Percentiles rank a stretch among this genome's conserved stretches.
phyloP scores from a whole-genome alignment of 2,888 invertebrate species.

The Tachina lurida region DNA sequence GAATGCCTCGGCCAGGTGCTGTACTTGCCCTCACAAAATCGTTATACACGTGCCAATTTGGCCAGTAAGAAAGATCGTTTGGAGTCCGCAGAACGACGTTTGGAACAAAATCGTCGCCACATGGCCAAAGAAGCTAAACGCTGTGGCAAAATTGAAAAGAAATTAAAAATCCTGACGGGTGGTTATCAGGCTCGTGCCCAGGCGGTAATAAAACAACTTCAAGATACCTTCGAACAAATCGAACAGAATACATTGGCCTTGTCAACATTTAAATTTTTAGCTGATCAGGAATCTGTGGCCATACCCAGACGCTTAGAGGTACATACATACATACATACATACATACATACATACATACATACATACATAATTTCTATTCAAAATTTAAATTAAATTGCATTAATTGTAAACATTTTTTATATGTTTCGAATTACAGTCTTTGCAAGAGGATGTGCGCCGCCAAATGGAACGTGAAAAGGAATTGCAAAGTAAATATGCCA shows the following conservation, averaged over 20 bases:
- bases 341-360: too few relatives aligned
- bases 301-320: slow-evolving; percentile 95
- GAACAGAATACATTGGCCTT: slow-evolving; percentile 95
- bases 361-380: slow-evolving; percentile 66
- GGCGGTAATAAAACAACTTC: slow-evolving; percentile 92
- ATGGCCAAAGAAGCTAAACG: slow-evolving; percentile 98
- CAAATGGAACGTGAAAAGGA: slow-evolving; percentile 95
- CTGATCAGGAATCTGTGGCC: slow-evolving; percentile 94
- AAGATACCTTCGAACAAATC: slow-evolving; percentile 93
- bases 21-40: slow-evolving; percentile 94
- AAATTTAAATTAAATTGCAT: background rate
- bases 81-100: slow-evolving; percentile 94
- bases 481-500: slow-evolving; percentile 92
- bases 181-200: slow-evolving; percentile 93
- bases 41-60: slow-evolving; percentile 96
- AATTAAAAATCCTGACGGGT: slow-evolving; percentile 96
- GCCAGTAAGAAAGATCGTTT: slow-evolving; percentile 98
- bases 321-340: too few relatives aligned
- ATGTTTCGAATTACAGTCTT: slow-evolving; percentile 84
- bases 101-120: slow-evolving; percentile 96
- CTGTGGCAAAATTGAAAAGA: slow-evolving; percentile 99
- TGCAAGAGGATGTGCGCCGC: slow-evolving; percentile 95
- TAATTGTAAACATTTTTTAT: background rate
- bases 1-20: slow-evolving; percentile 96
- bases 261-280: slow-evolving; percentile 94